Evolutionary conservation across 2,797 vertebrate species (phyloP).

Genomic region (Thunnus albacares): DNA sequence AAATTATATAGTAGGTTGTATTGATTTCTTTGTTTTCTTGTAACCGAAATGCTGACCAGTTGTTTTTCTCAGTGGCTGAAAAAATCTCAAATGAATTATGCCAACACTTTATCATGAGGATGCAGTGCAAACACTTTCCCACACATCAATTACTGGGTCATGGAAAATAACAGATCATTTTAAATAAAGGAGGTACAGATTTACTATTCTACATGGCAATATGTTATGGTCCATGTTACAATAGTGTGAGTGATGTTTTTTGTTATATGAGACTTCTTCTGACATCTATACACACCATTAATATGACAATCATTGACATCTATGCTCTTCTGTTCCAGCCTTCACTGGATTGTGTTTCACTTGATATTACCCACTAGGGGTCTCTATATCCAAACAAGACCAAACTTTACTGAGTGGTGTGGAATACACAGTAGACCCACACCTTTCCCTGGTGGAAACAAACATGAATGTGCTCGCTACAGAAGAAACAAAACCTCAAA

Average conservation of each 20-base stretch:
- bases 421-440: constrained; percentile 66
- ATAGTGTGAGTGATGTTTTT: constrained; percentile 1
- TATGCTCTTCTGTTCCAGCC: constrained; percentile 36
- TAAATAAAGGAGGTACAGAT: neutral
- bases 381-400: constrained; percentile 80
- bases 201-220: neutral
- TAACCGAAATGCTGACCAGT: constrained; percentile 16
- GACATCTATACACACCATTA: constrained; percentile 20
- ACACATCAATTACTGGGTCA: constrained; percentile 1
- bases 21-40: constrained; percentile 26
- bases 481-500: constrained; percentile 73
- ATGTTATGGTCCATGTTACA: neutral
- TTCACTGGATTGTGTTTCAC: constrained; percentile 58
- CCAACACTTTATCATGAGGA: constrained; percentile 7
- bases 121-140: constrained; percentile 9
- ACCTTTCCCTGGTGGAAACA: constrained; percentile 73
- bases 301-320: constrained; percentile 40
- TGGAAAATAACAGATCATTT: constrained; percentile 8
- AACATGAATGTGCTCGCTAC: constrained; percentile 67
- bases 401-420: constrained; percentile 50
- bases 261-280: constrained; percentile 1
- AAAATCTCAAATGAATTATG: constrained; percentile 34
- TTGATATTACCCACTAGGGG: constrained; percentile 85
- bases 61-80: constrained; percentile 31
- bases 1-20: neutral